Evolutionary conservation across 2,113 vertebrate species (phyloP), one percentile per base, ranked within the genome.

Genomic region (Amblyornis subalaris): DNA sequence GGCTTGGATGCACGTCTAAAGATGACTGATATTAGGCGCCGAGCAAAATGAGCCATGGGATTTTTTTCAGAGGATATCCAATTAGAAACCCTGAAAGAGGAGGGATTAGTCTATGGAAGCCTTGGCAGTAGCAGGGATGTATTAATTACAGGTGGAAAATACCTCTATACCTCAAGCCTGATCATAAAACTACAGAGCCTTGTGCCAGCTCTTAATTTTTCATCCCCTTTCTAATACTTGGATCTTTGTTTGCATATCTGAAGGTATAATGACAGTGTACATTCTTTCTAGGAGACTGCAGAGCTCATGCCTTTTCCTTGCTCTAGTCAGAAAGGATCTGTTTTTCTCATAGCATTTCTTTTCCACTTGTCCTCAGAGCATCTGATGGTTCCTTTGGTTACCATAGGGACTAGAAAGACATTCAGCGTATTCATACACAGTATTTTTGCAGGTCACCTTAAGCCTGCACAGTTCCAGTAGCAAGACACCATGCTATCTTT

Each of bases 331-430:
- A 93, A 88, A 94, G 40, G 54, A 31, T 82, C 91, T 97, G 97
- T 83, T 97, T 97, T 97, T 95, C 95, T 93, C 93, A 90, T 96
- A 95, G 57, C 38, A 47, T 74, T 94, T 96, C 89, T 97, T 89
- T 97, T 83, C 85, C 71, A 51, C 62, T 93, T 96, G 85, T 95
- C 93, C 91, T 95, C 54, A 96, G 92, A 96, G 80, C 69, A 95
- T 86, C 88, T 94, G 90, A 70, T 40, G 96, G 69, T 74, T 96
- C 64, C 50, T 71, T 80, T 75, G 35, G 92, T 96, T 96, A 79
- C 97, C 92, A 96, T 92, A 86, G 95, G 83, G 91, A 96, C 85
- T 75, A 82, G 44, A 82, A 94, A 90, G 95, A 93, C 45, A 92
- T 91, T 76, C 76, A 93, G 24, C 47, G 72, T 94, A 69, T 40